A percentile compares a stretch with the other conserved stretches of the same genome.
phyloP scores from a whole-genome alignment of 2,113 vertebrate species.

The Lophius piscatorius region DNA sequence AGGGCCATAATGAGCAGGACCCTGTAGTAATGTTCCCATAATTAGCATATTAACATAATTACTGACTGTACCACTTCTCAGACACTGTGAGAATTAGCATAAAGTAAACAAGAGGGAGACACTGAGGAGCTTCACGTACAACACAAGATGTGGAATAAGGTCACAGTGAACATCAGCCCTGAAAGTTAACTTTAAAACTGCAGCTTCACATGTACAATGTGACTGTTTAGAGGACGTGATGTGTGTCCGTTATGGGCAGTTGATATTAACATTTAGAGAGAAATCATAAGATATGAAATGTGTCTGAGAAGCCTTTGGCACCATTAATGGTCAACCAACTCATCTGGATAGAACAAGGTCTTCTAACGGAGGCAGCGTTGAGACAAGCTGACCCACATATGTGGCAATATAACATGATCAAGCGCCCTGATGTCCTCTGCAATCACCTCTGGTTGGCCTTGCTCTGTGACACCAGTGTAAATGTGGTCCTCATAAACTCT shows the following conservation, averaged over 20 bases:
- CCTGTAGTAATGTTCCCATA: constrained; percentile 37
- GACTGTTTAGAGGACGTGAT: constrained; percentile 1
- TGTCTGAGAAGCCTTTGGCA: constrained; percentile 53
- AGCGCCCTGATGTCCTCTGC: constrained; percentile 36
- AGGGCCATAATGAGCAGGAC: constrained; percentile 48
- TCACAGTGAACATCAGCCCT: background rate
- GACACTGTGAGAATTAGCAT: constrained; percentile 30
- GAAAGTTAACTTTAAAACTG: constrained; percentile 11
- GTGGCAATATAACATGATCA: constrained; percentile 33
- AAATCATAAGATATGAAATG: constrained; percentile 26
- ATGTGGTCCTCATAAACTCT: constrained; percentile 31
- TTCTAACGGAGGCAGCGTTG: constrained; percentile 41
- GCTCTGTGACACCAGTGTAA: constrained; percentile 5
- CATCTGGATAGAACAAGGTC: constrained; percentile 33
- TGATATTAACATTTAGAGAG: constrained; percentile 28
- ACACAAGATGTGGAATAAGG: background rate
- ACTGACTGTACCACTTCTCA: constrained; percentile 29
- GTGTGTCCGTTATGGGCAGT: constrained; percentile 6
- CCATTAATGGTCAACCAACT: constrained; percentile 15
- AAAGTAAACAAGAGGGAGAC: constrained; percentile 41
- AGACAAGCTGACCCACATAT: constrained; percentile 26
- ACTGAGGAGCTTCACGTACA: constrained; percentile 11
- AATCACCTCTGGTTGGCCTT: constrained; percentile 9
- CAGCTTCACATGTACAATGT: constrained; percentile 1
- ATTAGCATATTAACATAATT: constrained; percentile 65